These are phyloP conservation scores for Ditylenchus dipsaci DNA, from an alignment of 1,140 invertebrate genomes.

Conservation along the genomic window DNA sequence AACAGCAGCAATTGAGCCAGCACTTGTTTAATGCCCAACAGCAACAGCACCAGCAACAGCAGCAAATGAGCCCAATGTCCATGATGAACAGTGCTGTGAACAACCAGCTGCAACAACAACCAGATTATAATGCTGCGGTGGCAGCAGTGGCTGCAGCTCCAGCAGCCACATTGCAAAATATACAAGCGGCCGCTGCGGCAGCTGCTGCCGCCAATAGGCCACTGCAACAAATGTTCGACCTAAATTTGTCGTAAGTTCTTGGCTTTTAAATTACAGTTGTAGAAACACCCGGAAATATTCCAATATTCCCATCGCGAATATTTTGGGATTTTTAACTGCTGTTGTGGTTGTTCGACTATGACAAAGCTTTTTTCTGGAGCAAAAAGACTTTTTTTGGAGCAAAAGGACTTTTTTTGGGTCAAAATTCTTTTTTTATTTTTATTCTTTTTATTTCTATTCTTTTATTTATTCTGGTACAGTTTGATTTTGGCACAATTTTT, in stretches of 20 bases:
- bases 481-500: too few species aligned
- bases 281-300: too few species aligned
- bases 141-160: not conserved
- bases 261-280: not conserved
- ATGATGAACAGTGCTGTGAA: not conserved
- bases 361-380: too few species aligned
- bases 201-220: slow-evolving; percentile 3
- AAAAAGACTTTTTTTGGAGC: too few species aligned
- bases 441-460: too few species aligned
- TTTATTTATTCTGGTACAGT: too few species aligned
- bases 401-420: too few species aligned
- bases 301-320: too few species aligned
- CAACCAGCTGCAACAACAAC: not conserved
- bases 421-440: too few species aligned
- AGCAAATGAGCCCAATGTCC: not conserved
- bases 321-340: too few species aligned
- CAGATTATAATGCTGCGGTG: not conserved
- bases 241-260: not conserved
- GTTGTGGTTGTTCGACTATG: too few species aligned
- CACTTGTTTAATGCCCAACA: not conserved
- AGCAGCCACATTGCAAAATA: not conserved
- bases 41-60: not conserved
- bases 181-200: not conserved
- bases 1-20: not conserved
- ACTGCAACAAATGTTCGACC: not conserved